phyloP scores from a whole-genome alignment of 1,140 invertebrate genomes.

The Pantala flavescens region DNA sequence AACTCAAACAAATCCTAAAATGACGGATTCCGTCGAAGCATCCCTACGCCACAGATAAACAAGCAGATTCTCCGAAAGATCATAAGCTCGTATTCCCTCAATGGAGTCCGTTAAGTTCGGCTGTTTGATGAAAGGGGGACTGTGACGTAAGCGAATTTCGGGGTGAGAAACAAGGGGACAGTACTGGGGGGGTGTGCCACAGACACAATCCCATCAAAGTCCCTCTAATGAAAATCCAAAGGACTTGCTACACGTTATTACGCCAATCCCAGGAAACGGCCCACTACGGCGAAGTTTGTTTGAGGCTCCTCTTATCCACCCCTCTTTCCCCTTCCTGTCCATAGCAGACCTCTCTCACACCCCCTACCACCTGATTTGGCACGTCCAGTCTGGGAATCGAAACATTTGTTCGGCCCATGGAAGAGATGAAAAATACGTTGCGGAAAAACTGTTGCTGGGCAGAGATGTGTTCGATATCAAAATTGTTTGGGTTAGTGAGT shows the following conservation, averaged over 20 bases:
- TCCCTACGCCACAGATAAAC: too few relatives aligned
- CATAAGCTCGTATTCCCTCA: too few relatives aligned
- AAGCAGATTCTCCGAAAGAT: too few relatives aligned
- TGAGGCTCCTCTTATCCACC: background rate
- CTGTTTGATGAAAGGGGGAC: background rate
- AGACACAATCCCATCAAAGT: background rate
- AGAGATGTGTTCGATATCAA: too few relatives aligned
- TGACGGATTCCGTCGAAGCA: too few relatives aligned
- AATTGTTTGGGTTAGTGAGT: too few relatives aligned
- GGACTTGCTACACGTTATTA: background rate
- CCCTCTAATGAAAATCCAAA: conserved; percentile 2
- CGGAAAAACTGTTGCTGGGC: too few relatives aligned
- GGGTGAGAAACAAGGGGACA: background rate
- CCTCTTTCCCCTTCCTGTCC: background rate
- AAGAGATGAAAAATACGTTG: too few relatives aligned
- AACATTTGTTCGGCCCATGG: too few relatives aligned
- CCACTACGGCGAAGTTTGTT: background rate
- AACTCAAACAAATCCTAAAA: too few relatives aligned
- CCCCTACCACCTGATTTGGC: background rate
- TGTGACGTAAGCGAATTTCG: background rate
- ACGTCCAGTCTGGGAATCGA: too few relatives aligned
- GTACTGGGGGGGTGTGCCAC: background rate
- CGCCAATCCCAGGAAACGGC: background rate
- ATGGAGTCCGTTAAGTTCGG: too few relatives aligned
- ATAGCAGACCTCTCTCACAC: background rate